Base-by-base conservation (phyloP, 2,888 invertebrate genomes). In the Melolontha melolontha region DNA sequence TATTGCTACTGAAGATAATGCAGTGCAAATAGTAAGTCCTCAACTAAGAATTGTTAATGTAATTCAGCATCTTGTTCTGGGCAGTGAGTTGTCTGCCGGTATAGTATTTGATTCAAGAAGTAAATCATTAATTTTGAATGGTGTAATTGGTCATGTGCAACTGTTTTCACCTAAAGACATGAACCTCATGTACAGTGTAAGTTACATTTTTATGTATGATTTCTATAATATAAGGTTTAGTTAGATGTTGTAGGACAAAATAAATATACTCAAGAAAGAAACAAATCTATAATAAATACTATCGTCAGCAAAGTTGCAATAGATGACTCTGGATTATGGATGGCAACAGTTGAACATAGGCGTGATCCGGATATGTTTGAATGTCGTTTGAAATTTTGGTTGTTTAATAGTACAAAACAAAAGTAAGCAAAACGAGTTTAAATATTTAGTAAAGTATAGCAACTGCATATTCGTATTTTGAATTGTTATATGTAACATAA, bases 351-450 rank as follows among this genome's bases (percentile, higher is more conserved):
- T 5, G 91, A 91, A 78, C 84, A 86, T 67, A 84, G 88, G 68
- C 85, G 88, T 75, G 90, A 91, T 80, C 81, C 84, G 27, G 80
- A 86, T 49, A 86, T 86, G 68, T 84, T 86, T 5, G 92, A 93
- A 81, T 82, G 90, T 4, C 84, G 90, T 64, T 83, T 94, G 0
- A 94, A 94, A 78, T 94, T 94, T 82, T 94, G 94, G 93, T 77
- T 84, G 66, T 92, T 87, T 75, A 81, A 88, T 73, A 78, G 81
- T 1, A 81, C 85, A 44, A 82, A 84, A 57, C 91, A 92, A 81
- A 86, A 81, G 90, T 91, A 84, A 82, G 79, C 76, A 68, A 47
- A n/a, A 47, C 22, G 8, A 6, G 44, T 47, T 49, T 47, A n/a
- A n/a, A n/a, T n/a, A n/a, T n/a, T n/a, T n/a, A n/a, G n/a, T n/a